Conservation (phyloP, 2,797 vertebrate species). For the Sebastes miniatus region DNA sequence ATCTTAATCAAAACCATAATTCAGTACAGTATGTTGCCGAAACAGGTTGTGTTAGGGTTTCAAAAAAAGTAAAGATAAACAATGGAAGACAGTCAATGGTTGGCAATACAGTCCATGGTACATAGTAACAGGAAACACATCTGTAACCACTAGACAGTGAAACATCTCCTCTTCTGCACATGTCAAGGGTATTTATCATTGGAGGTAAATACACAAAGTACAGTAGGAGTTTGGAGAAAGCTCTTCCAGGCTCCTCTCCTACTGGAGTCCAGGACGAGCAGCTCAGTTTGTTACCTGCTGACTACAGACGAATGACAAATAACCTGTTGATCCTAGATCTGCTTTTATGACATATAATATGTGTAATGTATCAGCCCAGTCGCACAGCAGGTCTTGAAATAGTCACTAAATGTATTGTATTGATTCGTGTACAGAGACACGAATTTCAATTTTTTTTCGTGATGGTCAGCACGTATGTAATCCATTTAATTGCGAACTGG, state of each 20-base stretch:
- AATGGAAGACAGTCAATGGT: not conserved
- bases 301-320: not conserved
- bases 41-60: not conserved
- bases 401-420: too few species aligned
- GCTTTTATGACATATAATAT: not conserved
- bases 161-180: not conserved
- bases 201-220: not conserved
- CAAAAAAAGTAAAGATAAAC: too few species aligned
- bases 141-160: not conserved
- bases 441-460: too few species aligned
- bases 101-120: rapidly evolving
- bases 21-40: not conserved
- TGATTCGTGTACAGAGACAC: too few species aligned
- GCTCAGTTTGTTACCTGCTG: not conserved
- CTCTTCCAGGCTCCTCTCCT: not conserved
- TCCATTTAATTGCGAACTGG: too few species aligned
- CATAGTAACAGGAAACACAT: not conserved
- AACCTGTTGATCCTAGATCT: too few species aligned
- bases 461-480: too few species aligned
- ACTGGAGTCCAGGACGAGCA: not conserved
- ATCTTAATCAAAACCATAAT: not conserved
- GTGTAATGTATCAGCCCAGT: not conserved
- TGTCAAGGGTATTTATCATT: not conserved
- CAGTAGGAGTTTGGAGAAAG: not conserved
- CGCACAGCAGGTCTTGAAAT: too few species aligned